Evolutionary conservation across 2,888 invertebrate species (phyloP).

Genomic region (Callinectes sapidus): DNA sequence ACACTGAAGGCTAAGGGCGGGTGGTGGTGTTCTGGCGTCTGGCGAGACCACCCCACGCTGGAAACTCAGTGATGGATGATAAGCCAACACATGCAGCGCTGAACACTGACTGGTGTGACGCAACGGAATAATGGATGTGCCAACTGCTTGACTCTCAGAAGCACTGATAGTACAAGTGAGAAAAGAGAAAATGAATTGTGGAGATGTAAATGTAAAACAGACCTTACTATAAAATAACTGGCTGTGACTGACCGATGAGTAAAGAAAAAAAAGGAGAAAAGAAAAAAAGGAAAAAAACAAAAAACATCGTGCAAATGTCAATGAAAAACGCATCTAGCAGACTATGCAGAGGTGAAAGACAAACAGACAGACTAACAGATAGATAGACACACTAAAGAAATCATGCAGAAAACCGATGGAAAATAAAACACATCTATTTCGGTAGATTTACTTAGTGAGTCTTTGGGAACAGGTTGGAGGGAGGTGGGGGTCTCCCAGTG

Average conservation of each 20-base stretch:
- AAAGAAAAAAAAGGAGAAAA: background rate
- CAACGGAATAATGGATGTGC: background rate
- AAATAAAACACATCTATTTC: conserved; percentile 32
- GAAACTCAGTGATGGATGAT: background rate
- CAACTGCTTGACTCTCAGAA: background rate
- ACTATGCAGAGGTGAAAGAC: background rate
- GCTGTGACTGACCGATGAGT: too few relatives aligned
- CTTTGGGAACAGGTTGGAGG: conserved; percentile 34
- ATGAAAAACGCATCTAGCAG: background rate
- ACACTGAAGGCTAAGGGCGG: background rate
- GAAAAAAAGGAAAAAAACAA: background rate
- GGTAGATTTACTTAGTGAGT: conserved; percentile 29
- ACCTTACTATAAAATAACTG: background rate
- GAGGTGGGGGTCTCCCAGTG: conserved; percentile 23
- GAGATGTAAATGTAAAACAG: background rate
- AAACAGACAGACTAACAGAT: background rate
- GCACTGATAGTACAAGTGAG: background rate
- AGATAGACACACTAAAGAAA: background rate
- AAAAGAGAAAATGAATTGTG: background rate
- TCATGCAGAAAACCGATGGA: background rate
- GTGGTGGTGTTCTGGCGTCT: background rate
- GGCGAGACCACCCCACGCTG: background rate
- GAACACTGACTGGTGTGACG: background rate
- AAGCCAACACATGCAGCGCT: background rate
- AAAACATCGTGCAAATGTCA: background rate